Evolutionary conservation across 2,888 invertebrate genomes (phyloP), one percentile per base, ranked within the genome.

Genomic region (Protophormia terraenovae): DNA sequence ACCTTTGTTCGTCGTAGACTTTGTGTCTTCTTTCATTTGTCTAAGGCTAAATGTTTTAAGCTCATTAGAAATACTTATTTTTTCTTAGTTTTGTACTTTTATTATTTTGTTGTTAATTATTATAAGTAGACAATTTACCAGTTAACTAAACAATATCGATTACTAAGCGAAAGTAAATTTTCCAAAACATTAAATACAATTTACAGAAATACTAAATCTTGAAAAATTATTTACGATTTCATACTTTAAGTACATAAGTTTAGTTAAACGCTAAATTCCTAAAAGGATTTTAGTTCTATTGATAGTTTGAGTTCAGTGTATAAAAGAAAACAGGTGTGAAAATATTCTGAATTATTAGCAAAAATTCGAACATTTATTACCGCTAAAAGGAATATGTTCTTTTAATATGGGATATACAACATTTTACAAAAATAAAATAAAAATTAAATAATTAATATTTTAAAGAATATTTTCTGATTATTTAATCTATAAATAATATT

Each of bases 1-100:
- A 85, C 85, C 85, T 85, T 79, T 85, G 78, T 81, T 81, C 58
- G 45, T 47, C 27, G 64, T 66, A 82, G 75, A 75, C 85, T 66
- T 82, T 62, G 71, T 79, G 75, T 85, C 85, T 71, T 76, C n/a
- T 82, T 72, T 55, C 22, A 77, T 58, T 83, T 79, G 73, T 75
- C 75, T 78, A 78, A 82, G 78, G 41, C 88, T 69, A 77, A 79
- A 81, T 77, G 82, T 86, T 87, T 89, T 90, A 90, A 90, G 90
- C 90, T 90, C 89, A 90, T 90, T 90, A 90, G 89, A 88, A 85
- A 58, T 22, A 69, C n/a, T 58, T 75, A 60, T 71, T 69, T 69
- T 24, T 32, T 41, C 24, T 12, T 64, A 45, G 24, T 62, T 69
- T 55, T 22, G 35, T 24, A n/a, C 12, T 27, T 16, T 24, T 35